Percentiles rank a stretch among this genome's conserved stretches.
Evolutionary conservation across 2,113 vertebrate genomes (phyloP).

Genomic region (Tapirus terrestris): DNA sequence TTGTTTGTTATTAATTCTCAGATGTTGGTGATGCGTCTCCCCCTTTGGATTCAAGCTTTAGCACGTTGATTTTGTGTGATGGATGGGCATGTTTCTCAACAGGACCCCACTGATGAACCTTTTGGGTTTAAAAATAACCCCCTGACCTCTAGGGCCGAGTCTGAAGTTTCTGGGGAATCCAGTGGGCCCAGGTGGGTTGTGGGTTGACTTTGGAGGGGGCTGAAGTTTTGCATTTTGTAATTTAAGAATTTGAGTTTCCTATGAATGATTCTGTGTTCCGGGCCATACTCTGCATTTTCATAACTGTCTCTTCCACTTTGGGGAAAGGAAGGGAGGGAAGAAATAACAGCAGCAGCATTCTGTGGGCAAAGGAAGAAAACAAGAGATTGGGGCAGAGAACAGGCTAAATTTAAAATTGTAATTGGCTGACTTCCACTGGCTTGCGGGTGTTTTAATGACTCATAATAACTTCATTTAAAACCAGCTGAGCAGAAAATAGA

Average conservation of each 20-base stretch:
- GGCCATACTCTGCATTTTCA: slow-evolving; percentile 74
- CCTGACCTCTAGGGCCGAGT: slow-evolving; percentile 14
- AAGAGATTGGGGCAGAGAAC: slow-evolving; percentile 92
- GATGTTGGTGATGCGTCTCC: neutral
- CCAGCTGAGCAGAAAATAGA: slow-evolving; percentile 99
- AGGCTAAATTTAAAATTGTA: slow-evolving; percentile 99
- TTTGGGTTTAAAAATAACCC: slow-evolving; percentile 51
- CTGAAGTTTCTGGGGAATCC: neutral
- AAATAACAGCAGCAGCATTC: slow-evolving; percentile 82
- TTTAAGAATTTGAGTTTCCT: slow-evolving; percentile 71
- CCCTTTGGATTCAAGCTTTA: neutral
- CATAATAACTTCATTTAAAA: slow-evolving; percentile 99
- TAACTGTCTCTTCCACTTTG: slow-evolving; percentile 79
- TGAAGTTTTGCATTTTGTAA: slow-evolving; percentile 21
- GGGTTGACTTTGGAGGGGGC: slow-evolving; percentile 1
- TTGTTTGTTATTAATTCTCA: slow-evolving; percentile 39
- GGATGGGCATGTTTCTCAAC: neutral
- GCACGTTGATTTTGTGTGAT: neutral
- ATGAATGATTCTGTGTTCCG: slow-evolving; percentile 72
- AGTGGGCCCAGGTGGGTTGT: neutral
- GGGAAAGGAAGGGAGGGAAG: slow-evolving; percentile 76
- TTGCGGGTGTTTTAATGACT: slow-evolving; percentile 99
- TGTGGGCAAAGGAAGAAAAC: slow-evolving; percentile 89
- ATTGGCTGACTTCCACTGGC: slow-evolving; percentile 99
- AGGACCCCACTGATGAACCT: slow-evolving; percentile 19